These are phyloP conservation scores for Catonia carolina DNA, from an alignment of 2,888 invertebrate species.

Conservation along the genomic window DNA sequence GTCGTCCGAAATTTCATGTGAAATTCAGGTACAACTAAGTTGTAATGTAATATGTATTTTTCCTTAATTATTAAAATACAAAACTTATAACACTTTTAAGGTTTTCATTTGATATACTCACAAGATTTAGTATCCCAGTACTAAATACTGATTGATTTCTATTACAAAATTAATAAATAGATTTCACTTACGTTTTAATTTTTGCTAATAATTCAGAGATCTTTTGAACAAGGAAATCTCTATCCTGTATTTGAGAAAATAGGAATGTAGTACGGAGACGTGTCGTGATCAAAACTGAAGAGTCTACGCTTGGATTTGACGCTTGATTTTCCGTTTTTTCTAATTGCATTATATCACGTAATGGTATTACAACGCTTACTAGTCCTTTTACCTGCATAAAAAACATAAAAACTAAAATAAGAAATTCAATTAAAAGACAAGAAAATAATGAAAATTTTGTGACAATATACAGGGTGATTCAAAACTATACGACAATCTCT, in stretches of 20 bases:
- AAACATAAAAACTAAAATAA: slow-evolving; percentile 3
- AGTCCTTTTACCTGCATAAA: slow-evolving; percentile 63
- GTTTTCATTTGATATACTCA: too few species aligned
- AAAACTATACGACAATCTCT: too few species aligned
- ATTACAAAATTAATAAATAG: too few species aligned
- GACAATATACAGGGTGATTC: too few species aligned
- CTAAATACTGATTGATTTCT: too few species aligned
- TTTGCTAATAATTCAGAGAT: slow-evolving; percentile 80
- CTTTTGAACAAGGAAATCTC: slow-evolving; percentile 83
- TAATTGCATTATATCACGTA: slow-evolving; percentile 71
- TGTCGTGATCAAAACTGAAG: slow-evolving; percentile 75
- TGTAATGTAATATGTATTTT: too few species aligned
- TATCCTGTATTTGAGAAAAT: slow-evolving; percentile 80
- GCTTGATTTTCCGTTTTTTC: slow-evolving; percentile 68
- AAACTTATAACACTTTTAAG: too few species aligned
- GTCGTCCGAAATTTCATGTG: too few species aligned
- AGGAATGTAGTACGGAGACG: slow-evolving; percentile 71
- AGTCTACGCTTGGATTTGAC: slow-evolving; percentile 52
- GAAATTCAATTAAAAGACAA: neutral
- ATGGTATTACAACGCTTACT: slow-evolving; percentile 82
- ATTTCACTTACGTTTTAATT: slow-evolving; percentile 38
- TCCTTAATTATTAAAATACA: too few species aligned
- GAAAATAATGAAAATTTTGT: neutral
- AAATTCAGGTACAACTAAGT: too few species aligned
- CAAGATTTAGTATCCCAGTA: too few species aligned